These are phyloP conservation scores for Pterostichus madidus DNA, from an alignment of 2,888 invertebrate genomes.

Conservation along the genomic window DNA sequence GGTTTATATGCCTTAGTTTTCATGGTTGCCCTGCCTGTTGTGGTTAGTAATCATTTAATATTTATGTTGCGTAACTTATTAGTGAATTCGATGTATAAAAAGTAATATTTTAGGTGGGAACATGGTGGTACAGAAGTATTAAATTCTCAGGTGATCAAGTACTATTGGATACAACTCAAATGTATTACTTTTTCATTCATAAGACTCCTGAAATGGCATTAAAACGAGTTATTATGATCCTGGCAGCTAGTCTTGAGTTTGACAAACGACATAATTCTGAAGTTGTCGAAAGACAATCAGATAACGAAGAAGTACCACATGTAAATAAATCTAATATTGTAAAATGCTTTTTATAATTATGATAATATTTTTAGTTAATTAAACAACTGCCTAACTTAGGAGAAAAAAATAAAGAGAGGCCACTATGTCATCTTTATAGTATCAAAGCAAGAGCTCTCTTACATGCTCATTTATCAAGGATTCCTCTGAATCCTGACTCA, in stretches of 20 bases:
- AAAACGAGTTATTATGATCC: constrained; percentile 97
- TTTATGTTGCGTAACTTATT: background rate
- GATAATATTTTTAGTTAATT: constrained; percentile 84
- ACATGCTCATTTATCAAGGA: constrained; percentile 96
- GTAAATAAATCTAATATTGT: constrained; percentile 79
- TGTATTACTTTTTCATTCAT: constrained; percentile 97
- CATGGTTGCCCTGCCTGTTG: constrained; percentile 96
- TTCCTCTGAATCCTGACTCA: constrained; percentile 87
- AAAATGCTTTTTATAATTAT: constrained; percentile 44
- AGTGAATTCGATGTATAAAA: background rate
- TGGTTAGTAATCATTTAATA: constrained; percentile 78
- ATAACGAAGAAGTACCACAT: constrained; percentile 95
- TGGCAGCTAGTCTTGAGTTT: constrained; percentile 98
- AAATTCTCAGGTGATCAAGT: constrained; percentile 98
- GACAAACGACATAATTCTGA: constrained; percentile 96
- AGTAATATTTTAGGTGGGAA: constrained; percentile 83
- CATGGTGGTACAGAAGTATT: constrained; percentile 99
- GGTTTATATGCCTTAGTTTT: constrained; percentile 97
- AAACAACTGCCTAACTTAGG: constrained; percentile 94
- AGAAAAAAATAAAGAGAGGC: constrained; percentile 97
- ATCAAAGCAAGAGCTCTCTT: constrained; percentile 95
- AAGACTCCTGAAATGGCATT: constrained; percentile 97
- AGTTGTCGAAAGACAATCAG: constrained; percentile 93
- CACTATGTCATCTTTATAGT: constrained; percentile 95
- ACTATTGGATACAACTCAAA: constrained; percentile 95